Conservation (phyloP, 2,113 vertebrate genomes). For the Otocyon megalotis region DNA sequence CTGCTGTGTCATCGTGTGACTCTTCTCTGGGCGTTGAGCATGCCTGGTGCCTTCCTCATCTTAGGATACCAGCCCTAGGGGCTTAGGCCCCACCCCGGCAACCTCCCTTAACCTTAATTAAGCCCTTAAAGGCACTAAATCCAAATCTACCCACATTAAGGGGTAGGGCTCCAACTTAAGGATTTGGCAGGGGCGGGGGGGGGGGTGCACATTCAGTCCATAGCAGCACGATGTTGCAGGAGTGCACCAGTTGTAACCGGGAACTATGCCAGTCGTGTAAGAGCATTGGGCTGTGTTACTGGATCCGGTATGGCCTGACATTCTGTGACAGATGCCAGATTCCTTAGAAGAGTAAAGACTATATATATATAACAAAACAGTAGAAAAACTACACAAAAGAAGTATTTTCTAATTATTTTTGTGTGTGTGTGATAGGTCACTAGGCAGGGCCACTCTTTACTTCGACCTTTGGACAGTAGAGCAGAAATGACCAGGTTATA, state of each 20-base stretch:
- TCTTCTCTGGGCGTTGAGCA: not conserved
- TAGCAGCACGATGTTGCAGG: not conserved
- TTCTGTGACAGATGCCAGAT: not conserved
- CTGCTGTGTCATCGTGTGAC: not conserved
- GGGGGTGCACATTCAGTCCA: not conserved
- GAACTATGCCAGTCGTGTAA: not conserved
- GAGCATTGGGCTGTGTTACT: not conserved
- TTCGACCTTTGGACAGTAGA: not conserved
- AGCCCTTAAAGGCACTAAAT: not conserved
- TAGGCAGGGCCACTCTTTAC: not conserved
- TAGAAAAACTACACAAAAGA: not conserved
- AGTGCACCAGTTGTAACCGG: not conserved
- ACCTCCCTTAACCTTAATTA: not conserved
- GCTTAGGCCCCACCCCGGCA: not conserved
- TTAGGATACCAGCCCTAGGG: not conserved
- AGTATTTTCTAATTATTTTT: not conserved
- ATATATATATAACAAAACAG: not conserved
- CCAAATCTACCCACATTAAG: not conserved
- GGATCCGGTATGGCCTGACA: not conserved
- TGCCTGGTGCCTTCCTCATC: not conserved
- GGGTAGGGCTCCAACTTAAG: not conserved
- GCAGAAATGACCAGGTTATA: not conserved
- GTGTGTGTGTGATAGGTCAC: not conserved
- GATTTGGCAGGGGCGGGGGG: not conserved
- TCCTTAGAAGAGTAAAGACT: not conserved